Base-by-base conservation (phyloP, 37 sponge, comb jelly and placozoan species). In the Crambe crambe region DNA sequence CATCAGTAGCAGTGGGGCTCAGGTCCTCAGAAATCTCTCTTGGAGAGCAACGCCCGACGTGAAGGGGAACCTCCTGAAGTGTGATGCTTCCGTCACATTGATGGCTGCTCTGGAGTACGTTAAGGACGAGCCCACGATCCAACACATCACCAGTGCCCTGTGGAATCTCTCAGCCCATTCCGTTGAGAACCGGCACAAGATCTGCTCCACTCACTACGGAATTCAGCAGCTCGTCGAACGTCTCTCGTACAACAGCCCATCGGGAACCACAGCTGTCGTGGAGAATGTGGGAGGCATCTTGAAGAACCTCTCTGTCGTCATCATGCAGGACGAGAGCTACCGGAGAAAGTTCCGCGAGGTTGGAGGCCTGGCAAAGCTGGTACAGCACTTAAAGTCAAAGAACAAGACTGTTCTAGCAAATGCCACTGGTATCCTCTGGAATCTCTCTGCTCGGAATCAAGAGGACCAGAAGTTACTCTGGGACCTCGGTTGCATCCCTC, bases 141-240 rank as follows among this genome's bases (percentile, higher is more conserved):
- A 89, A 68, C 76, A 89, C 67, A 86, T 89, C 74, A 95, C 93
- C 32, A 92, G 93, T 79, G 89, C 93, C n/a, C 79, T 95, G 58
- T 95, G 96, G 96, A 95, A 95, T 41, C 90, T 95, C 40, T 91
- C 93, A 15, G 96, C 96, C 34, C 93, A 91, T 72, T 90, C 92
- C 26, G 27, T 88, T 27, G 88, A 80, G 3, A 91, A 82, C 73
- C 67, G 89, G 25, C 70, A 86, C 67, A 76, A 47, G 58, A 83
- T 91, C 23, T 91, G 84, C 74, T 32, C 74, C 57, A 78, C 67
- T 32, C 80, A 64, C 0, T 56, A 58, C 10, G 89, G 85, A 10
- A 70, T 95, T 56, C 44, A 58, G 31, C 75, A 75, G n/a, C 73
- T 94, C 1, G 95, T 94, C 47, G 27, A 87, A 42, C 81, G 87